Conservation (phyloP, 2,797 vertebrate species). For the Platalea minor region DNA sequence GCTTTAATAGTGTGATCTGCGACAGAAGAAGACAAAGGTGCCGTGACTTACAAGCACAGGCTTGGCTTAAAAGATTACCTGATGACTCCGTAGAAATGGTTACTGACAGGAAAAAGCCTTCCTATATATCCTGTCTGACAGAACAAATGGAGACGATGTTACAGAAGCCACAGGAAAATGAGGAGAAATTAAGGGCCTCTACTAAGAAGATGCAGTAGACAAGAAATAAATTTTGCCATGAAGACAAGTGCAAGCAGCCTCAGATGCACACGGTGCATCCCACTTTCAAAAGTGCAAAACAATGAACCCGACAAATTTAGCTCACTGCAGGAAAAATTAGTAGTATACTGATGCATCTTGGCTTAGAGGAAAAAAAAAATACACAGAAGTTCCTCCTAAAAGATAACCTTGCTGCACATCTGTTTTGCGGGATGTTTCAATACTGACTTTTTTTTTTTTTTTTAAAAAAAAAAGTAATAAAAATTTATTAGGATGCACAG, state of each 20-base stretch:
- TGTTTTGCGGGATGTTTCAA: neutral
- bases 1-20: neutral
- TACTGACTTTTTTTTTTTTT: neutral
- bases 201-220: neutral
- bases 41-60: neutral
- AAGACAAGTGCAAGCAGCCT: neutral
- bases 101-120: neutral
- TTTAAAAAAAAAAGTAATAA: neutral
- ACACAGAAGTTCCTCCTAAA: neutral
- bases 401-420: neutral
- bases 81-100: neutral
- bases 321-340: neutral
- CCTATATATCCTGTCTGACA: neutral
- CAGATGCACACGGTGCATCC: rapidly evolving
- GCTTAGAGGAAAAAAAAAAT: neutral
- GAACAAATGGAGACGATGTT: neutral
- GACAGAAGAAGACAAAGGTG: neutral
- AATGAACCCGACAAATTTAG: neutral
- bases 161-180: neutral
- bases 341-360: neutral
- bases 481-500: neutral
- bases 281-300: neutral
- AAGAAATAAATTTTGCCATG: neutral
- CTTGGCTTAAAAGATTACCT: neutral
- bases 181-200: neutral